Evolutionary conservation across 2,888 invertebrate species (phyloP).

Genomic region (Hermodice carunculata): DNA sequence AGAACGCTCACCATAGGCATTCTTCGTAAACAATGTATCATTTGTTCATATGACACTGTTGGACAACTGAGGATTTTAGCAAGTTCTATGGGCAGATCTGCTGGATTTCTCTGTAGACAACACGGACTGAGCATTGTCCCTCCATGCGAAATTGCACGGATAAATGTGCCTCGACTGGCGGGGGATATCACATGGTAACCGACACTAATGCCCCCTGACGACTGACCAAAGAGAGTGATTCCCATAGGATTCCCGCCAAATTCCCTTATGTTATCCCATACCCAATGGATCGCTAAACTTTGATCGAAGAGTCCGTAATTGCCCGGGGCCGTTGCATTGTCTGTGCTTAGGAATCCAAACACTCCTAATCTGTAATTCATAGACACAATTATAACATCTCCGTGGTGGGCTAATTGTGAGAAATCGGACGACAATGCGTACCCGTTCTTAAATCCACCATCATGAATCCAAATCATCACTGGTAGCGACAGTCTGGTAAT

Average conservation of each 20-base stretch:
- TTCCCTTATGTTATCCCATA: slow-evolving; percentile 32
- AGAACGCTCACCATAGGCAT: not conserved
- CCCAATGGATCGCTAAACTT: slow-evolving; percentile 28
- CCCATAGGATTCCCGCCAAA: slow-evolving; percentile 29
- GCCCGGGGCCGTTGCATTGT: not conserved
- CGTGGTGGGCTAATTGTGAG: slow-evolving; percentile 12
- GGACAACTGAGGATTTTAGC: slow-evolving; percentile 8
- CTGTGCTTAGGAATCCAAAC: slow-evolving; percentile 9
- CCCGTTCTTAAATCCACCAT: slow-evolving; percentile 6
- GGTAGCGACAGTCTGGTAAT: slow-evolving; percentile 16
- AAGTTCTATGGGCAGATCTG: not conserved
- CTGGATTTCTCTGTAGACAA: slow-evolving; percentile 1
- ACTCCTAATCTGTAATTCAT: slow-evolving; percentile 12
- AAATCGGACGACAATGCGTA: slow-evolving; percentile 1
- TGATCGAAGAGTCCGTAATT: slow-evolving; percentile 27
- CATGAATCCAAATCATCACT: slow-evolving; percentile 20
- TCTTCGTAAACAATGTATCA: slow-evolving; percentile 9
- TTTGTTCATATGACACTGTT: not conserved
- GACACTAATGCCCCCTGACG: slow-evolving; percentile 7
- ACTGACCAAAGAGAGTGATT: slow-evolving; percentile 24
- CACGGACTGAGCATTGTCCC: slow-evolving; percentile 7
- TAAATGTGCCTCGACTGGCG: slow-evolving; percentile 11
- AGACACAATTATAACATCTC: slow-evolving; percentile 17
- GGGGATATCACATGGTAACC: slow-evolving; percentile 19
- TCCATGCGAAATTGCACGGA: slow-evolving; percentile 12